Conservation (phyloP, 2,888 invertebrate genomes). For the Macaria liturata region DNA sequence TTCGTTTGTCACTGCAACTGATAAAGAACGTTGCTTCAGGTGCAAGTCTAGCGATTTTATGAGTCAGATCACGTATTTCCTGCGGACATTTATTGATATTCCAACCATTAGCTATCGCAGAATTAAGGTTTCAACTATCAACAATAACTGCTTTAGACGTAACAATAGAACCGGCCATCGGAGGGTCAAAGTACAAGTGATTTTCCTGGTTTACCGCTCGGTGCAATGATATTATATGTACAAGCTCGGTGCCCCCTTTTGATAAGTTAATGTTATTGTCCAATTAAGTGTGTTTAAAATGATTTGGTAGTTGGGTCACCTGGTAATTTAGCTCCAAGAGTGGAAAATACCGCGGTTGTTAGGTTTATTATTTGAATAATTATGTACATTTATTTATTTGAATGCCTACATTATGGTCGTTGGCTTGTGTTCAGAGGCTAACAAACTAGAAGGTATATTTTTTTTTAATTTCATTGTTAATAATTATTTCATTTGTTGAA, state of each 20-base stretch:
- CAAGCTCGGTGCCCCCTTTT: constrained; percentile 5
- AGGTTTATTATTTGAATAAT: not conserved
- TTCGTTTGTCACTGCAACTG: too few species aligned
- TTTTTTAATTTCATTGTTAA: too few species aligned
- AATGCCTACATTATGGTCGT: too few species aligned
- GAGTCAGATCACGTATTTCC: constrained; percentile 6
- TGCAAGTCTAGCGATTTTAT: too few species aligned
- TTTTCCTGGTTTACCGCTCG: constrained; percentile 12
- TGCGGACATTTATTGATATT: constrained; percentile 9
- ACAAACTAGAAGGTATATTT: too few species aligned
- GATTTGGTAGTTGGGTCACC: constrained; percentile 6
- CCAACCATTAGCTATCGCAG: constrained; percentile 1
- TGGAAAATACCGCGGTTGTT: constrained; percentile 2
- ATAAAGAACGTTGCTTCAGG: too few species aligned
- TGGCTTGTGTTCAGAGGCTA: too few species aligned
- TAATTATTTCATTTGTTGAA: too few species aligned
- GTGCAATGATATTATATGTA: too few species aligned
- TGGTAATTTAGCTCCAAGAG: not conserved
- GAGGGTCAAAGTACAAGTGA: constrained; percentile 25
- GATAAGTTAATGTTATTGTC: constrained; percentile 8
- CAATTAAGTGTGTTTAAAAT: constrained; percentile 6
- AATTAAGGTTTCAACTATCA: constrained; percentile 4
- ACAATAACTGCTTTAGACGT: constrained; percentile 1
- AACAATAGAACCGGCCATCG: constrained; percentile 8
- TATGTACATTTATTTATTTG: too few species aligned